Conservation (phyloP, 2,888 invertebrate species). For the Brachycybe producta region DNA sequence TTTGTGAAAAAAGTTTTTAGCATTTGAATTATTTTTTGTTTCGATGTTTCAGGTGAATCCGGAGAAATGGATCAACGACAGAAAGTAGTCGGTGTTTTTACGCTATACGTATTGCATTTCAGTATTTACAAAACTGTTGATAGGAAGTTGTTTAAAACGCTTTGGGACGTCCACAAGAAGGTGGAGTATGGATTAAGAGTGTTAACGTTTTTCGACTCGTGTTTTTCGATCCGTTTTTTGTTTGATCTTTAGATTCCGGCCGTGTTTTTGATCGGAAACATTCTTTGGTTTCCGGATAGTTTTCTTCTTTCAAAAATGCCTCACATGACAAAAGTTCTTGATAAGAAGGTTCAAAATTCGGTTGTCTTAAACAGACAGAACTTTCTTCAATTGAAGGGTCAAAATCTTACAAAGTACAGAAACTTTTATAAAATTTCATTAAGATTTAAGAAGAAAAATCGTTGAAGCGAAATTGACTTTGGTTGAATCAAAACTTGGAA, state of each 20-base stretch:
- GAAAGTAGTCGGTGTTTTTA: constrained; percentile 34
- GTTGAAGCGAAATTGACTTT: neutral
- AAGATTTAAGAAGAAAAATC: neutral
- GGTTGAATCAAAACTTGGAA: neutral
- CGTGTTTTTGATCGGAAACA: constrained; percentile 62
- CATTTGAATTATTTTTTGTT: neutral
- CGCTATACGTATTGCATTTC: constrained; percentile 35
- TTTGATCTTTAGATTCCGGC: constrained; percentile 48
- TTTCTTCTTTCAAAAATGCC: constrained; percentile 54
- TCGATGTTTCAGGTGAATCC: constrained; percentile 20
- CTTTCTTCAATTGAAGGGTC: constrained; percentile 40
- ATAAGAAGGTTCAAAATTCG: constrained; percentile 38
- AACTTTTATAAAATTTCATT: neutral
- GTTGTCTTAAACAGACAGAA: constrained; percentile 32
- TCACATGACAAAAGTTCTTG: constrained; percentile 41
- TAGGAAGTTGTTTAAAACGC: constrained; percentile 55
- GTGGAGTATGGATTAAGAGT: constrained; percentile 38
- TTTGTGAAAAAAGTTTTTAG: neutral
- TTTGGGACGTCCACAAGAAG: constrained; percentile 65
- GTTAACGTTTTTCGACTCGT: no score
- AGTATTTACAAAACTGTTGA: constrained; percentile 56
- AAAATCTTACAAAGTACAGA: constrained; percentile 40
- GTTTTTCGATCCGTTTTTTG: no score
- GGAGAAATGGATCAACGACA: constrained; percentile 30
- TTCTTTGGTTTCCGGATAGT: constrained; percentile 71